phyloP scores from a whole-genome alignment of 2,888 invertebrate species.

The Drosophila cognata region DNA sequence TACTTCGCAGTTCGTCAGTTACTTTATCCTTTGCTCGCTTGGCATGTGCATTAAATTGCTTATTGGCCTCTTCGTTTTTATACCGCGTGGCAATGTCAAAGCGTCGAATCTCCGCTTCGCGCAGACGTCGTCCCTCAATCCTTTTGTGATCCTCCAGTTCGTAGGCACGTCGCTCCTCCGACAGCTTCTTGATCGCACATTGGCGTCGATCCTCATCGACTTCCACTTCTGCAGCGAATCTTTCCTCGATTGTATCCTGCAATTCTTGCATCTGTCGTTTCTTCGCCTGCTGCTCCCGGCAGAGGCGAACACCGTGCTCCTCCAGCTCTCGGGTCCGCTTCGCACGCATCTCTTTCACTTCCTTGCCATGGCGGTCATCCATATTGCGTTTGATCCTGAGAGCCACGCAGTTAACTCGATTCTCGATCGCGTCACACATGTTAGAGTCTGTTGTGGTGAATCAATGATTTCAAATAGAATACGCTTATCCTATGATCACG shows the following conservation, averaged over 20 bases:
- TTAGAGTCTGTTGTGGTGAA: constrained; percentile 37
- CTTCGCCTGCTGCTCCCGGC: constrained; percentile 22
- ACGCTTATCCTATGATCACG: neutral
- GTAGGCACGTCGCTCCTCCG: constrained; percentile 52
- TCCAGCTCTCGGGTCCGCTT: constrained; percentile 3
- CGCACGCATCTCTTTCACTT: constrained; percentile 27
- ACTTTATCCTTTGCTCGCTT: constrained; percentile 8
- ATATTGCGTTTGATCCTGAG: constrained; percentile 35
- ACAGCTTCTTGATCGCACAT: constrained; percentile 15
- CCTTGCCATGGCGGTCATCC: constrained; percentile 13
- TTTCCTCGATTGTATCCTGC: neutral
- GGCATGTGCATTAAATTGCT: constrained; percentile 7
- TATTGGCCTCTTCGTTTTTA: constrained; percentile 48
- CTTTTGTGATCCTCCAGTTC: constrained; percentile 39
- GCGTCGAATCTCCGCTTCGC: constrained; percentile 46
- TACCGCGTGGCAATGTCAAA: constrained; percentile 56
- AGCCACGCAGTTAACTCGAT: constrained; percentile 57
- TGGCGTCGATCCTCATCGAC: constrained; percentile 45
- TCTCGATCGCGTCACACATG: constrained; percentile 60
- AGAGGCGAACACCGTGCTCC: constrained; percentile 16
- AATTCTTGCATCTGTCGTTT: constrained; percentile 8
- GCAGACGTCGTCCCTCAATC: constrained; percentile 10
- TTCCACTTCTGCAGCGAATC: neutral
- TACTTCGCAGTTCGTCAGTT: constrained; percentile 14
- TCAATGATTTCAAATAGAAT: neutral